Base-by-base conservation (phyloP, 1,140 invertebrate species). In the Ylistrum balloti region DNA sequence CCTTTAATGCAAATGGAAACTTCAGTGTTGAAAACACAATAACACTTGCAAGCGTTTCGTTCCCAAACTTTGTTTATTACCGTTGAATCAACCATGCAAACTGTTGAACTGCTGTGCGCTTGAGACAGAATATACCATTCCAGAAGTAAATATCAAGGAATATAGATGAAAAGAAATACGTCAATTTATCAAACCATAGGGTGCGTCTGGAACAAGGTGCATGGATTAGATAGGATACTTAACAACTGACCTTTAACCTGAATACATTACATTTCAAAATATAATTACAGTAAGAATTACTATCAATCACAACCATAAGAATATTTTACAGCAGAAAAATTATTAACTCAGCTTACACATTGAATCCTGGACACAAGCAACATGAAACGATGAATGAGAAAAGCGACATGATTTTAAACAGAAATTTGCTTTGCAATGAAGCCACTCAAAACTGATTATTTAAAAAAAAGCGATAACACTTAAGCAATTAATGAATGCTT, bases 1-100 rank as follows among this genome's bases (percentile, higher is more conserved):
- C 56, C 56, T 74, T 74, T 28, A 74, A 74, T 74, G 56, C n/a
- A 74, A 74, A 74, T 74, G 56, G 56, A 74, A 74, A 74, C 17
- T 28, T 74, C 22, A 74, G 56, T 74, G 56, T 74, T 28, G 56
- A 74, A 74, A 74, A 74, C 56, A 74, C 56, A 74, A 74, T 74
- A 28, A 74, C 56, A 74, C 56, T 74, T 5, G 56, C 56, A 74
- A 74, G 56, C 56, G 56, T 20, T 22, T 56, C 45, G 45, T 74
- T 74, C 56, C 56, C 15, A 74, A 74, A 74, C 56, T n/a, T 45
- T 45, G 41, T 45, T 74, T 74, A 74, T 74, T 74, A 74, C 28
- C 56, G 3, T 74, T 74, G 22, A 74, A 28, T 74, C 28, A 74
- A 74, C 22, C 56, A 74, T 74, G 56, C 56, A 74, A 74, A 74